Base-by-base conservation (phyloP, 2,113 vertebrate species). In the Chinchilla lanigera region DNA sequence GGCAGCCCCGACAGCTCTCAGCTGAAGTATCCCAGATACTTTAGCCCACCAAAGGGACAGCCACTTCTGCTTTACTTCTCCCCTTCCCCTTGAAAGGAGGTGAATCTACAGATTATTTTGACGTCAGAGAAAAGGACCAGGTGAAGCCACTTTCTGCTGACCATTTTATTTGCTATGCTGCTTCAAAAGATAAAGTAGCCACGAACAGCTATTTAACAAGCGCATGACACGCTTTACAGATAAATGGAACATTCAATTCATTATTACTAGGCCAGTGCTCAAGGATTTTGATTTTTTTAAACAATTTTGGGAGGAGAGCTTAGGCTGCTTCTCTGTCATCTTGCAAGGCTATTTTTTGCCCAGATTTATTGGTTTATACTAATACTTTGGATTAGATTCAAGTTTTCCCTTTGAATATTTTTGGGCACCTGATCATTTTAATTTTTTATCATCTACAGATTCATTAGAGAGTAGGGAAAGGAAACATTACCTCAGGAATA, bases 401-500 rank as follows among this genome's bases (percentile, higher is more conserved):
- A 93, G 20, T 50, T 67, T 92, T 75, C 33, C 54, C 73, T 96
- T 81, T 94, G n/a, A 69, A 67, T 93, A 83, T 71, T 56, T 94
- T 89, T 52, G 95, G 50, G 16, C 33, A 87, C 50, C 17, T 47
- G 33, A 82, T 83, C 33, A 52, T 61, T 82, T 90, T 61, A 71
- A 90, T 86, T 56, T 86, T 38, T 88, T 94, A 83, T 67, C 28
- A 96, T 67, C 71, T 94, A 84, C 1, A 89, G 44, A 52, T 82
- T 28, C 82, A 81, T 61, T 56, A 69, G 35, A 47, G 28, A 88
- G 22, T 86, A 86, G 16, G 16, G 56, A 67, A 94, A 69, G 20
- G 24, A 91, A 96, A 84, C 2, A 90, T 89, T 89, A 94, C 97
- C 13, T 93, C 22, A 91, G 50, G 54, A 35, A 89, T 93, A 96